These are phyloP conservation scores for Megastigmus dorsalis DNA, from an alignment of 2,888 invertebrate species.

Conservation along the genomic window DNA sequence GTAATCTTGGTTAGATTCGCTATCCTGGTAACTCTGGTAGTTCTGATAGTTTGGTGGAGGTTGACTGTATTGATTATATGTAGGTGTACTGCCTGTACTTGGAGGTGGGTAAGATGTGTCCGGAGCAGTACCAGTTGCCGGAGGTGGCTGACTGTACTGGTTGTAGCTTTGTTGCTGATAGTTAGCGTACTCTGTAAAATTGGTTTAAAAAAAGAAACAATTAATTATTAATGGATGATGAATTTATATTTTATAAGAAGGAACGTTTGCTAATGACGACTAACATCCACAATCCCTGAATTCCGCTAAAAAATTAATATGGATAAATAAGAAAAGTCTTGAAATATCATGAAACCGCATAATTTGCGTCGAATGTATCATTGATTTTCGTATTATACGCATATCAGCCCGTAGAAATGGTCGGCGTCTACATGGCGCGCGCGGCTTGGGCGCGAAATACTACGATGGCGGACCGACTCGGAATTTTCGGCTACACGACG, in stretches of 20 bases:
- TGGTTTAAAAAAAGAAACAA: not conserved
- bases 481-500: not conserved
- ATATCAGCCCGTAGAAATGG: not conserved
- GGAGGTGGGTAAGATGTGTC: slow-evolving; percentile 73
- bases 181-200: slow-evolving; percentile 68
- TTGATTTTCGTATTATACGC: not conserved
- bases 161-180: slow-evolving; percentile 69
- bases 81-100: slow-evolving; percentile 59
- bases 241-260: not conserved
- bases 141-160: slow-evolving; percentile 71
- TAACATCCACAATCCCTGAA: not conserved
- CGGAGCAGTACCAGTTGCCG: slow-evolving; percentile 62
- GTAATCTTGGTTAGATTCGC: slow-evolving; percentile 61
- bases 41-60: slow-evolving; percentile 69
- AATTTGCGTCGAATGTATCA: not conserved
- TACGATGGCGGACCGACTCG: not conserved
- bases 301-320: not conserved
- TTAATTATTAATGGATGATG: not conserved
- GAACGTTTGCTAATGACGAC: not conserved
- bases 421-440: slow-evolving; percentile 41
- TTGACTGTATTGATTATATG: slow-evolving; percentile 71
- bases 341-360: not conserved
- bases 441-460: slow-evolving; percentile 1
- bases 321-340: not conserved
- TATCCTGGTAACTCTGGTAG: slow-evolving; percentile 66